A percentile compares a stretch with the other conserved stretches of the same genome.
These are phyloP conservation scores for Prunella strophiata DNA, from an alignment of 2,797 vertebrate species.

Conservation along the genomic window DNA sequence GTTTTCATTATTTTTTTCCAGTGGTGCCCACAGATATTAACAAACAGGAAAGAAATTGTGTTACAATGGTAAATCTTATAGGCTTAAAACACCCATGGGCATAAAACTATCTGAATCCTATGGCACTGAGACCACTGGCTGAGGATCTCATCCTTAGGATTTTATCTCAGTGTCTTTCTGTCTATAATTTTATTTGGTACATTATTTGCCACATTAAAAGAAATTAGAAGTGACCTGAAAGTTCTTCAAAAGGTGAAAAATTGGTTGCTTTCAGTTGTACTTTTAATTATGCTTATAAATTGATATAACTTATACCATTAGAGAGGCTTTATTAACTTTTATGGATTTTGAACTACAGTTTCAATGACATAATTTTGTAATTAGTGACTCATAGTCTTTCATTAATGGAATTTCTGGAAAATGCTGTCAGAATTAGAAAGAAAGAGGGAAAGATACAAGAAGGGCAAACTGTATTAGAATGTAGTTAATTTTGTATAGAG, in stretches of 20 bases:
- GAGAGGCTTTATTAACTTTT: conserved; percentile 31
- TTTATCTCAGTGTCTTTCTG: background rate
- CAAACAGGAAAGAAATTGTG: background rate
- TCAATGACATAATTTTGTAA: conserved; percentile 11
- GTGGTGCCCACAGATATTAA: background rate
- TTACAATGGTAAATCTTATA: background rate
- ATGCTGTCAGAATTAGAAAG: background rate
- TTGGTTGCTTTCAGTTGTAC: background rate
- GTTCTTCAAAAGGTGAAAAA: conserved; percentile 33
- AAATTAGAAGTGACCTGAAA: background rate
- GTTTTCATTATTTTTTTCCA: conserved; percentile 9
- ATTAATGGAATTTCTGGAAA: background rate
- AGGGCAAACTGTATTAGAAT: background rate
- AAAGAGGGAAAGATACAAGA: background rate
- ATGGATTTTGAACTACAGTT: conserved; percentile 15
- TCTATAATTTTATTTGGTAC: background rate
- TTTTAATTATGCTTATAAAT: conserved; percentile 51
- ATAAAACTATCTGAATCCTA: background rate
- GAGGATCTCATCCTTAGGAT: background rate
- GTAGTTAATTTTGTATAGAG: background rate
- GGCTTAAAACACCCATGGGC: background rate
- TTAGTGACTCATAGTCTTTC: background rate
- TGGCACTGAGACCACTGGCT: background rate
- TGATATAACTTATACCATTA: background rate
- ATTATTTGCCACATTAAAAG: conserved; percentile 1